Evolutionary conservation across 2,797 vertebrate genomes (phyloP).

Genomic region (Alectoris magna): DNA sequence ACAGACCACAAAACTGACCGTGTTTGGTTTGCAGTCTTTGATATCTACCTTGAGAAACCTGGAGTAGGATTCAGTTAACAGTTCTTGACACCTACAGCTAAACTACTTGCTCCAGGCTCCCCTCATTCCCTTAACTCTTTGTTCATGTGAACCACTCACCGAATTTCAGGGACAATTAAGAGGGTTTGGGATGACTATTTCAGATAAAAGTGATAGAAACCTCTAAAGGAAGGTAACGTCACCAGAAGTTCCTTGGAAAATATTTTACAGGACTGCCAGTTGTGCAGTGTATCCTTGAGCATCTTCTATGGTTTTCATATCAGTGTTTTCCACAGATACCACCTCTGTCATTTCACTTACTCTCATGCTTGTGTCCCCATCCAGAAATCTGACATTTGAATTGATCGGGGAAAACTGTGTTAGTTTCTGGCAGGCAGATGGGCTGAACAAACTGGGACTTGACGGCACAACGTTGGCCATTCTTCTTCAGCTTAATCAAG

Average conservation of each 20-base stretch:
- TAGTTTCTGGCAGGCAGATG: slow-evolving; percentile 89
- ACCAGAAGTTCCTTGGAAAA: background rate
- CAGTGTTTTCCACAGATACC: background rate
- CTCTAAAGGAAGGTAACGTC: background rate
- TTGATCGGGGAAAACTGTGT: slow-evolving; percentile 78
- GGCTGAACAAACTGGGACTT: slow-evolving; percentile 90
- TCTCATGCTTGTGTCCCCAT: slow-evolving; percentile 90
- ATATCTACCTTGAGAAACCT: background rate
- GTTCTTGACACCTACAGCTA: background rate
- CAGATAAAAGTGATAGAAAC: background rate
- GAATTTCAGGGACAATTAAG: background rate
- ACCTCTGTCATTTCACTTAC: slow-evolving; percentile 78
- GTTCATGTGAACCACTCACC: background rate
- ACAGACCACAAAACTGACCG: background rate
- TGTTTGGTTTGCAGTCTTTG: background rate
- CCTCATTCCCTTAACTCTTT: background rate
- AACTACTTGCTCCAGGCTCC: background rate
- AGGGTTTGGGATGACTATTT: background rate
- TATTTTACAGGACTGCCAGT: background rate
- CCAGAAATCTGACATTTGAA: slow-evolving; percentile 91
- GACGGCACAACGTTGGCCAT: slow-evolving; percentile 84
- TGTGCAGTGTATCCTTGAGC: background rate
- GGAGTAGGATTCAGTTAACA: background rate
- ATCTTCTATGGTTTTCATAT: background rate
- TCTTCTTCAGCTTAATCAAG: slow-evolving; percentile 92